phyloP scores from a whole-genome alignment of 2,888 invertebrate species.

The Ectemnius cavifrons region DNA sequence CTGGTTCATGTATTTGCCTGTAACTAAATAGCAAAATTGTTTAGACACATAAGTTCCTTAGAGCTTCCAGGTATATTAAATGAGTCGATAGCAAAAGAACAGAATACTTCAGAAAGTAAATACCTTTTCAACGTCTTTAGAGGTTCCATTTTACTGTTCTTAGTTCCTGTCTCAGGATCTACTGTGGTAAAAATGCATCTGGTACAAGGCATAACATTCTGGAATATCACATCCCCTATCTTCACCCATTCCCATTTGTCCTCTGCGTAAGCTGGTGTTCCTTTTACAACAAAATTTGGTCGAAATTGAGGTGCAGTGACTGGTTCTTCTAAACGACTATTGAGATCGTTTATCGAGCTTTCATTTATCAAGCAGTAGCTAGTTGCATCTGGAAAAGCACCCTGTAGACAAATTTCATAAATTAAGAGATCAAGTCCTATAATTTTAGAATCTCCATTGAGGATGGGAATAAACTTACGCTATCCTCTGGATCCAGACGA shows the following conservation, averaged over 20 bases:
- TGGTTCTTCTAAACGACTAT: slow-evolving; percentile 80
- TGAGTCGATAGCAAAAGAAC: background rate
- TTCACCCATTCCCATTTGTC: slow-evolving; percentile 86
- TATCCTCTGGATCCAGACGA: slow-evolving; percentile 60
- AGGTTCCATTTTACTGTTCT: slow-evolving; percentile 82
- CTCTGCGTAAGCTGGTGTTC: slow-evolving; percentile 82
- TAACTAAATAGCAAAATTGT: slow-evolving; percentile 76
- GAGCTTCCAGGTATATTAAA: background rate
- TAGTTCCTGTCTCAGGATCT: slow-evolving; percentile 83
- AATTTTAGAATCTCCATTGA: too few relatives aligned
- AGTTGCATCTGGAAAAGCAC: slow-evolving; percentile 84
- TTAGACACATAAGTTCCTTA: too few relatives aligned
- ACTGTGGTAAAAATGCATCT: slow-evolving; percentile 87
- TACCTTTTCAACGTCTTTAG: slow-evolving; percentile 84
- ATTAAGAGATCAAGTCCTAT: background rate
- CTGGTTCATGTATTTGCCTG: slow-evolving; percentile 75
- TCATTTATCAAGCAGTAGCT: slow-evolving; percentile 85
- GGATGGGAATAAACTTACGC: slow-evolving; percentile 57
- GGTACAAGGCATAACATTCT: slow-evolving; percentile 83
- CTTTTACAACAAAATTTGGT: slow-evolving; percentile 84
- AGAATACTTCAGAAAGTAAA: slow-evolving; percentile 16
- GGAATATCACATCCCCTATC: slow-evolving; percentile 83
- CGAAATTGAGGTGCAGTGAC: slow-evolving; percentile 82
- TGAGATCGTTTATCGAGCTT: slow-evolving; percentile 84
- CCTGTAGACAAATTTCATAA: slow-evolving; percentile 76